Conservation (phyloP, 2,113 vertebrate species). For the Atrichornis clamosus region DNA sequence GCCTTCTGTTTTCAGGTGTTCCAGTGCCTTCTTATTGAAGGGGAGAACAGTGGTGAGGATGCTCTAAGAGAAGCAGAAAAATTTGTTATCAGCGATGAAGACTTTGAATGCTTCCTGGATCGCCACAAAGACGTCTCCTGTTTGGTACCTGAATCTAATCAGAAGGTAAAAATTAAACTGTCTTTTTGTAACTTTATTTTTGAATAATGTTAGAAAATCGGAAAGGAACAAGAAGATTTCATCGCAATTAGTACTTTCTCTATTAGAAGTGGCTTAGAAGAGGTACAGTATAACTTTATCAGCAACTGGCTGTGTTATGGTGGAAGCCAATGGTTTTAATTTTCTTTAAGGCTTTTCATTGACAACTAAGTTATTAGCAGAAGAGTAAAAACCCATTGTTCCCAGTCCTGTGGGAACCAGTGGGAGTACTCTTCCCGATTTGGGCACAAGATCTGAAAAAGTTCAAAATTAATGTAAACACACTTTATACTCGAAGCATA, state of each 20-base stretch:
- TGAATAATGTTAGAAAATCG: not conserved
- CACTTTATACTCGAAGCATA: not conserved
- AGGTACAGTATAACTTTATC: not conserved
- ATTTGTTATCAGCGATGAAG: slow-evolving; percentile 82
- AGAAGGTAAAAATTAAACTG: slow-evolving; percentile 79
- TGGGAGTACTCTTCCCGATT: not conserved
- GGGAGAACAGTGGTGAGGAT: slow-evolving; percentile 85
- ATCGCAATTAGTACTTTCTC: not conserved
- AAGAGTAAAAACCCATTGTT: not conserved
- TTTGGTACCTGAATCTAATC: slow-evolving; percentile 91
- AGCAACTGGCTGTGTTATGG: not conserved
- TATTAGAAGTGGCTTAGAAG: not conserved
- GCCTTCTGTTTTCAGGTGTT: slow-evolving; percentile 78
- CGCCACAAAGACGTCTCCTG: slow-evolving; percentile 81
- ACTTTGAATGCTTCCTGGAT: slow-evolving; percentile 85
- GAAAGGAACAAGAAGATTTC: not conserved
- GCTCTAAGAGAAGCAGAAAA: slow-evolving; percentile 86
- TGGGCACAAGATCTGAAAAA: not conserved
- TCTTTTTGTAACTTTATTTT: not conserved
- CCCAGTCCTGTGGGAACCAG: not conserved
- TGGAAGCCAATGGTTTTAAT: not conserved
- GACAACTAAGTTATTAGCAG: not conserved
- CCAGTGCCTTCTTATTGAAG: slow-evolving; percentile 91
- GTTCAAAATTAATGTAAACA: not conserved
- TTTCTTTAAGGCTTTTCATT: not conserved